Percentiles rank a stretch among this genome's conserved stretches.
phyloP scores from a whole-genome alignment of 2,888 invertebrate species.

The Cheiracanthium punctorium region DNA sequence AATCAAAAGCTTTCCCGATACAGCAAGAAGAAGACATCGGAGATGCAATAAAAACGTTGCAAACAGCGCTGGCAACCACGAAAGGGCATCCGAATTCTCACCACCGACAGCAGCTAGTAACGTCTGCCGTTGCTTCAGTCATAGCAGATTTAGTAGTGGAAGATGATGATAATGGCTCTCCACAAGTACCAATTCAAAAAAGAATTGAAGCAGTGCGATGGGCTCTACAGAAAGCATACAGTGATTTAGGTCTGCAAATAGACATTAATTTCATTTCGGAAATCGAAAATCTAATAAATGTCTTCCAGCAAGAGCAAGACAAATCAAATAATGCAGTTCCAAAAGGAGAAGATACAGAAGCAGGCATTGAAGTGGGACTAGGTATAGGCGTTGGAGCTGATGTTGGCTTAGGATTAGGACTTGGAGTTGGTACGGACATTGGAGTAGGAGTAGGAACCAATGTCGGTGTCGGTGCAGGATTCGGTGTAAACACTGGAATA shows the following conservation, averaged over 20 bases:
- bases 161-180: not conserved
- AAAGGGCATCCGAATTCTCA: not conserved
- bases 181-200: not conserved
- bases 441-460: not conserved
- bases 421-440: conserved; percentile 7
- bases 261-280: not conserved
- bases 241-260: not conserved
- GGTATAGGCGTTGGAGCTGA: not conserved
- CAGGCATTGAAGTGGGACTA: not conserved
- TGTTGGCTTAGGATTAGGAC: conserved; percentile 6
- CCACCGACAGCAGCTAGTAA: not conserved
- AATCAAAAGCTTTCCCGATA: not conserved
- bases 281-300: not conserved
- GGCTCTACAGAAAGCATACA: not conserved
- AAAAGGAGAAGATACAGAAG: not conserved
- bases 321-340: not conserved
- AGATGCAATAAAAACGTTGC: not conserved
- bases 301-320: not conserved
- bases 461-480: not conserved
- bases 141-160: conserved; percentile 3
- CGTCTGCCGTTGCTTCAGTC: not conserved
- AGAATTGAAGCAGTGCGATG: not conserved
- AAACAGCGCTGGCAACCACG: not conserved
- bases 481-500: not conserved
- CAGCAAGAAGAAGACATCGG: not conserved